These are phyloP conservation scores for Eubasilissa regina DNA, from an alignment of 1,140 invertebrate genomes.

Conservation along the genomic window DNA sequence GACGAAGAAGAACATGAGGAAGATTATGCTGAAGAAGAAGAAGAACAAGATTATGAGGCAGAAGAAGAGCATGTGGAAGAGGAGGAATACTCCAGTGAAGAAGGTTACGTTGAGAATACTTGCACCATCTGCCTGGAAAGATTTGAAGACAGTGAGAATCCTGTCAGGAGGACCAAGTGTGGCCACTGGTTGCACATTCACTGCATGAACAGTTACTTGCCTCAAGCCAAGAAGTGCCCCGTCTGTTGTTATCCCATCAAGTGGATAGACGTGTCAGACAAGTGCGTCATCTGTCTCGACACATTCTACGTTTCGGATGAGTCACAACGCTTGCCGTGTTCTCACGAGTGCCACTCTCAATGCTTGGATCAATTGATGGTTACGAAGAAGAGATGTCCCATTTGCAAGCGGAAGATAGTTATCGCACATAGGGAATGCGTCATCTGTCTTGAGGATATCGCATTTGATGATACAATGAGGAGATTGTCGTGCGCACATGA, in stretches of 20 bases:
- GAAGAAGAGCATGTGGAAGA: too few species aligned
- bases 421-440: not conserved
- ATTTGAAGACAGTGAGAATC: too few species aligned
- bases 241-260: not conserved
- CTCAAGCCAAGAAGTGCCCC: constrained; percentile 1
- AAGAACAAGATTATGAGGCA: too few species aligned
- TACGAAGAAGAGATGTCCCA: not conserved
- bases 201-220: constrained; percentile 9
- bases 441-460: constrained; percentile 1
- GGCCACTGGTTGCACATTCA: not conserved
- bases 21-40: too few species aligned
- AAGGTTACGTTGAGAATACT: too few species aligned
- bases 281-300: not conserved
- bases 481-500: not conserved
- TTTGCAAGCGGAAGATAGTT: not conserved
- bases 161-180: not conserved
- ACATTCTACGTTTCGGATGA: not conserved
- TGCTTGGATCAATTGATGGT: not conserved
- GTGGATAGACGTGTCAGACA: not conserved
- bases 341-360: not conserved
- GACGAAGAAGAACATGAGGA: too few species aligned
- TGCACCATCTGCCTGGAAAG: too few species aligned
- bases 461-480: not conserved
- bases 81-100: too few species aligned
- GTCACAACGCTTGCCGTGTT: not conserved